Base-by-base conservation (phyloP, 2,888 invertebrate species). In the Tenodera sinensis region DNA sequence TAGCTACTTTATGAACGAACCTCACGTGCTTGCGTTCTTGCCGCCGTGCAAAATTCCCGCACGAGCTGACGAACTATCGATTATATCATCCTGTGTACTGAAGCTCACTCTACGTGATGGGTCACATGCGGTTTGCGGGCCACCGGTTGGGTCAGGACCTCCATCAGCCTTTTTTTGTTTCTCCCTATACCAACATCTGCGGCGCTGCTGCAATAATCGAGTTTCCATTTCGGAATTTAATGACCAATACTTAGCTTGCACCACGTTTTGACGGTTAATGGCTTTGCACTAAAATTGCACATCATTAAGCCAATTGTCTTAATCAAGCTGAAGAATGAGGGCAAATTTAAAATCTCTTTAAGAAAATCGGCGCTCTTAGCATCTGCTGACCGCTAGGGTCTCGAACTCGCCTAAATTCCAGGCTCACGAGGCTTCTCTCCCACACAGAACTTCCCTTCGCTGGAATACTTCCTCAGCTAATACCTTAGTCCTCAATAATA, bases 101-200 rank as follows among this genome's bases (percentile, higher is more conserved):
- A 71, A 71, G 86, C 47, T 8, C 15, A n/a, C 28, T 15, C n/a
- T 85, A 81, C 86, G 28, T 81, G 86, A 28, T 81, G 81, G 86
- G 81, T 81, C 86, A 81, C 28, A 15, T 86, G 86, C 81, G 86
- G 86, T 42, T 25, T 28, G 28, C 81, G 81, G 81, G 86, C 86
- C 86, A 86, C 86, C 28, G 28, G 86, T 81, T 86, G 81, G 47
- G 81, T 86, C 81, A 86, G 28, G 85, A 85, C 54, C 85, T 85
- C 71, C 71, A 86, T 86, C 86, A 86, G 86, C 2, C 25, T 71
- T 15, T 71, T 71, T 71, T 71, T 71, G 20, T 71, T 71, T 25
- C 54, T 71, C 54, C 25, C 54, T 20, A 71, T 71, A 71, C 54
- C 20, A 71, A 71, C 54, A 71, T 71, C 54, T 71, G 54, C 54